These are phyloP conservation scores for Heliconius eleuchia DNA, from an alignment of 1,140 invertebrate genomes.

Conservation along the genomic window DNA sequence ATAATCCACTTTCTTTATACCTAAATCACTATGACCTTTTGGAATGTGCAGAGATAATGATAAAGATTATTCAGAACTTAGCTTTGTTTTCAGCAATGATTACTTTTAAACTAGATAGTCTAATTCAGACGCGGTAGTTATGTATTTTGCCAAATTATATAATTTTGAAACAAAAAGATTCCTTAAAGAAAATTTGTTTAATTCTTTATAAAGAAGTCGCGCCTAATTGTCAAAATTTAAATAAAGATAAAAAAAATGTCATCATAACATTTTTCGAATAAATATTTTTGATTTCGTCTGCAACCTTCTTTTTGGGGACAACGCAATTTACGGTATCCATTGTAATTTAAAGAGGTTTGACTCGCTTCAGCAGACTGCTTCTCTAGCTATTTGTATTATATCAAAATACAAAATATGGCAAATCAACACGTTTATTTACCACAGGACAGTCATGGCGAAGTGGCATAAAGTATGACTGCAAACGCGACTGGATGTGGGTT, in stretches of 20 bases:
- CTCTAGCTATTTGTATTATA: conserved; percentile 3
- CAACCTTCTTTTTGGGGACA: conserved; percentile 23
- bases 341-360: conserved; percentile 46
- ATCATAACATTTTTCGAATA: neutral
- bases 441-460: too few species aligned
- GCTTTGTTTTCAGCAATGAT: too few species aligned
- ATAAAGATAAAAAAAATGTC: neutral
- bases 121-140: too few species aligned
- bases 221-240: neutral
- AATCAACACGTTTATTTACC: too few species aligned
- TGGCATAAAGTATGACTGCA: too few species aligned
- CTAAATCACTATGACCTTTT: conserved; percentile 39
- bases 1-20: conserved; percentile 68
- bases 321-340: conserved; percentile 52
- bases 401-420: neutral
- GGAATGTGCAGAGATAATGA: conserved; percentile 1
- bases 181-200: too few species aligned
- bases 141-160: too few species aligned
- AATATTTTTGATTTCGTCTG: conserved; percentile 11
- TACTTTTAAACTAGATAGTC: too few species aligned
- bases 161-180: too few species aligned
- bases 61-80: neutral
- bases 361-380: conserved; percentile 20
- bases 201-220: too few species aligned
- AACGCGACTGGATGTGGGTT: too few species aligned